A percentile compares a stretch with the other conserved stretches of the same genome.
Evolutionary conservation across 2,888 invertebrate genomes (phyloP).

Genomic region (Chalcis sispes): DNA sequence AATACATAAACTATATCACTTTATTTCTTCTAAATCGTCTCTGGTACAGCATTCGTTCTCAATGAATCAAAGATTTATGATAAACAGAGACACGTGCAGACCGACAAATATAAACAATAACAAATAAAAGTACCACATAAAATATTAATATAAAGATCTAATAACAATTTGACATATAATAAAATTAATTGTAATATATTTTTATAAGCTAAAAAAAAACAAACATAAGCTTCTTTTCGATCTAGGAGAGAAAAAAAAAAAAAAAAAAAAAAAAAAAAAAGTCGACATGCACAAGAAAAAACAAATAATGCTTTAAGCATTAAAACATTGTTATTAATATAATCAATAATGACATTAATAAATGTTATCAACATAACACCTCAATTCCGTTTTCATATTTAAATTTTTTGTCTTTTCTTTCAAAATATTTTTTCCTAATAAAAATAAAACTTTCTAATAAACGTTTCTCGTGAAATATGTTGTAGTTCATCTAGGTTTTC

Average conservation of each 20-base stretch:
- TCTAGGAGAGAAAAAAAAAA: constrained; percentile 21
- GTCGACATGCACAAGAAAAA: constrained; percentile 29
- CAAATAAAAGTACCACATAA: constrained; percentile 21
- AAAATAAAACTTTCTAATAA: neutral
- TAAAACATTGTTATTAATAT: neutral
- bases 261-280: constrained; percentile 27
- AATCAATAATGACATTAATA: neutral
- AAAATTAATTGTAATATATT: constrained; percentile 32
- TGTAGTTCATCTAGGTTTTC: neutral
- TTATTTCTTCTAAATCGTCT: constrained; percentile 18
- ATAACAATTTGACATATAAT: no score
- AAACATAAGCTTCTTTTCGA: constrained; percentile 25
- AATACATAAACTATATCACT: constrained; percentile 43
- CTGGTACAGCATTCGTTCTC: constrained; percentile 26
- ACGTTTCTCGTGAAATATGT: no score
- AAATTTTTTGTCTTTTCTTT: neutral
- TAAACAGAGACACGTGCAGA: constrained; percentile 29
- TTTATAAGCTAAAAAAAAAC: constrained; percentile 39
- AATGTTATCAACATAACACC: neutral
- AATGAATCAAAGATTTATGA: neutral
- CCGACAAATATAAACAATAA: constrained; percentile 25
- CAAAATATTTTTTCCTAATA: no score
- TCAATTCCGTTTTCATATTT: neutral
- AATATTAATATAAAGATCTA: constrained; percentile 16
- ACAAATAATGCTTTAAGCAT: neutral